phyloP scores from a whole-genome alignment of 2,113 vertebrate species.

The Heliornis fulica region DNA sequence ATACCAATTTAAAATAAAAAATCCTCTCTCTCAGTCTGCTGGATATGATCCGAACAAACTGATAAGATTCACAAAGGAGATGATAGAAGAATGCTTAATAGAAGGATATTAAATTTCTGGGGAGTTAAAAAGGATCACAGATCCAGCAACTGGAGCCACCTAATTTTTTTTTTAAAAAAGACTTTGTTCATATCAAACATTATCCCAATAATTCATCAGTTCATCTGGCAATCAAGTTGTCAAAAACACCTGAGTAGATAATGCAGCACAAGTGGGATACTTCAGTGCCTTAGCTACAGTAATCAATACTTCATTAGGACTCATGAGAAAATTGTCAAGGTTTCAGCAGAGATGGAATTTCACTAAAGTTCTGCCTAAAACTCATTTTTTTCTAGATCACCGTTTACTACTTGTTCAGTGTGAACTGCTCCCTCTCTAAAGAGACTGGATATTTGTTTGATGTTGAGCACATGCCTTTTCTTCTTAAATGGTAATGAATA shows the following conservation, averaged over 20 bases:
- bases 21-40: not conserved
- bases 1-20: not conserved
- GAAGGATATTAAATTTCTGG: not conserved
- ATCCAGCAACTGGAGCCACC: not conserved
- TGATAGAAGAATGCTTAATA: not conserved
- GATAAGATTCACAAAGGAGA: not conserved
- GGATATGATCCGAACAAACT: not conserved
- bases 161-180: too few species aligned
- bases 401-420: not conserved
- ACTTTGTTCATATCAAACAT: not conserved
- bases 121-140: not conserved
- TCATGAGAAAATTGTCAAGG: not conserved
- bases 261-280: not conserved
- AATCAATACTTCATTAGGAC: not conserved
- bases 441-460: not conserved
- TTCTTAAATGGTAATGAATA: constrained; percentile 20
- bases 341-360: not conserved
- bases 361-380: not conserved
- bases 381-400: not conserved
- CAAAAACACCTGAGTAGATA: not conserved
- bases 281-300: not conserved
- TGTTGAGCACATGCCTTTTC: not conserved
- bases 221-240: not conserved
- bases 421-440: not conserved
- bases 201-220: not conserved